Conservation (phyloP, 1,140 invertebrate species). For the Drosophila novamexicana region DNA sequence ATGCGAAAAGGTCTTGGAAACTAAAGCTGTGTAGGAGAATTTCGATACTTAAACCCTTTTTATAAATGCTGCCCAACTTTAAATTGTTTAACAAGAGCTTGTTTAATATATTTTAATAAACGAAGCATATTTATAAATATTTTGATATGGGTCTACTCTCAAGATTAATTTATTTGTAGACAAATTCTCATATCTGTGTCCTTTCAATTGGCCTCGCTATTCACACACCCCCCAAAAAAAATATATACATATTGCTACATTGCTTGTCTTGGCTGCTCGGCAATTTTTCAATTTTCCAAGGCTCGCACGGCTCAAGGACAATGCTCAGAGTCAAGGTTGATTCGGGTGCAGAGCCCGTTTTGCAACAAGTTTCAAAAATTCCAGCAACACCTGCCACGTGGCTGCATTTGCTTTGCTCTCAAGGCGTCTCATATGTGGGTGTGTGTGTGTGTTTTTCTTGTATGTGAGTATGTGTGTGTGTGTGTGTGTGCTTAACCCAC, state of each 20-base stretch:
- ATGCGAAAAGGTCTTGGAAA: slow-evolving; percentile 50
- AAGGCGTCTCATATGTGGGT: slow-evolving; percentile 52
- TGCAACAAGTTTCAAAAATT: slow-evolving; percentile 70
- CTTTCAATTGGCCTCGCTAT: slow-evolving; percentile 4
- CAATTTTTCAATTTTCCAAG: slow-evolving; percentile 69
- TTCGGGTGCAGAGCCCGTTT: slow-evolving; percentile 50
- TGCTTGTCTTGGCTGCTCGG: slow-evolving; percentile 38
- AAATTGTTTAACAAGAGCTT: no score
- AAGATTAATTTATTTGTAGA: slow-evolving; percentile 3
- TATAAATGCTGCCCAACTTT: no score
- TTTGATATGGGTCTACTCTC: slow-evolving; percentile 3
- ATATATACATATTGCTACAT: slow-evolving; percentile 7
- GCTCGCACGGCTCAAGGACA: slow-evolving; percentile 52
- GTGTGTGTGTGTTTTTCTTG: not conserved
- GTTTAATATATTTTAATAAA: no score
- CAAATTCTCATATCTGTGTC: not conserved
- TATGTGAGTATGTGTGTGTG: slow-evolving; percentile 39
- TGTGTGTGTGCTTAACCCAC: slow-evolving; percentile 31
- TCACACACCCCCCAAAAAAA: slow-evolving; percentile 1
- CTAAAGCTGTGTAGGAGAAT: not conserved
- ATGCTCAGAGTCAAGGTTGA: slow-evolving; percentile 70
- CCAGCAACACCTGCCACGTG: slow-evolving; percentile 30
- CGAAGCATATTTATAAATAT: no score
- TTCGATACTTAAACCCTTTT: no score
- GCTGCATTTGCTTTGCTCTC: slow-evolving; percentile 59